phyloP scores from a whole-genome alignment of 1,140 invertebrate species.

The Lamellibrachia luymesi region DNA sequence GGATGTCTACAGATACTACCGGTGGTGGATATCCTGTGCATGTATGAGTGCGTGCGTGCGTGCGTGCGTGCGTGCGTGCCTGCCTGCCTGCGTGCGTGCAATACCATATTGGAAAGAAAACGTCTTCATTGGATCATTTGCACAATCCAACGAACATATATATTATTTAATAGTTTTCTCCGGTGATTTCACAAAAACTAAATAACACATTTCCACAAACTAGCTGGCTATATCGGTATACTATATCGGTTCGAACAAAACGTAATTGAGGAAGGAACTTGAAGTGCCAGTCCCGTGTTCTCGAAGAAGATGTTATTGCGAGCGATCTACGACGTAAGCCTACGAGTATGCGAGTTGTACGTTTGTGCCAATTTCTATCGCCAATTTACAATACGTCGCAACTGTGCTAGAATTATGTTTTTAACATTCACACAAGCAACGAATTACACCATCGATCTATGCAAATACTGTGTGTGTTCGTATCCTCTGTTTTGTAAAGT shows the following conservation, averaged over 20 bases:
- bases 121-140: too few relatives aligned
- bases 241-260: neutral
- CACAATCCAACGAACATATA: too few relatives aligned
- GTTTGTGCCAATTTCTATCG: neutral
- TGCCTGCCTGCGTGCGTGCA: too few relatives aligned
- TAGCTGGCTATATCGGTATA: neutral
- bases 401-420: neutral
- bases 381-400: neutral
- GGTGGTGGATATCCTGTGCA: too few relatives aligned
- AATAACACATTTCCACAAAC: neutral
- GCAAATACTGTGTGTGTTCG: neutral
- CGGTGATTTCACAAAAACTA: neutral
- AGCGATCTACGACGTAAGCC: neutral
- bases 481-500: too few relatives aligned
- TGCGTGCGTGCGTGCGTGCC: too few relatives aligned
- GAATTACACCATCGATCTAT: neutral
- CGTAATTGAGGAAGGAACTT: neutral
- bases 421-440: neutral
- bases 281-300: too few relatives aligned
- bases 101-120: too few relatives aligned
- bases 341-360: too few relatives aligned
- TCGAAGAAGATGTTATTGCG: too few relatives aligned
- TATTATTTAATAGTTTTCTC: neutral
- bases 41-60: too few relatives aligned
- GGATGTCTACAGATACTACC: too few relatives aligned